These are phyloP conservation scores for Lophius americanus DNA, from an alignment of 2,797 vertebrate genomes.

Conservation along the genomic window DNA sequence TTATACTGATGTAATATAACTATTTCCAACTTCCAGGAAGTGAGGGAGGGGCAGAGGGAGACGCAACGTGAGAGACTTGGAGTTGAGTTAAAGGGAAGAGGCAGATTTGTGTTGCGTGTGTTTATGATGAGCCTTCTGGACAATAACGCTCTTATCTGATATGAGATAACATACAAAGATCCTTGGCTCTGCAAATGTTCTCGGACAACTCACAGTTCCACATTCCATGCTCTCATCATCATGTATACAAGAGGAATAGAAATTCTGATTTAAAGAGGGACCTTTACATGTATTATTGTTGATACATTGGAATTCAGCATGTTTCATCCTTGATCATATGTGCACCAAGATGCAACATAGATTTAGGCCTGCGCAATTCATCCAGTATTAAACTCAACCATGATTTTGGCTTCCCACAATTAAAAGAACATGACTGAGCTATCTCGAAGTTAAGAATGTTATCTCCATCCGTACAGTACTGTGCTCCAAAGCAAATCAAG, in stretches of 20 bases:
- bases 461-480: no score
- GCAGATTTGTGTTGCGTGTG: conserved; percentile 58
- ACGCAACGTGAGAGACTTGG: not conserved
- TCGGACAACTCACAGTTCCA: conserved; percentile 35
- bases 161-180: conserved; percentile 68
- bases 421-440: no score
- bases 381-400: no score
- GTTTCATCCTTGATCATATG: not conserved
- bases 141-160: conserved; percentile 67
- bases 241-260: not conserved
- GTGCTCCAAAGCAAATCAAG: no score
- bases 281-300: not conserved
- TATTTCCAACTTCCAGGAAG: conserved; percentile 33
- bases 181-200: conserved; percentile 56
- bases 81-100: conserved; percentile 28
- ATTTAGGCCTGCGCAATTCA: no score
- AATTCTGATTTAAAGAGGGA: not conserved
- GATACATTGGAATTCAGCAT: not conserved
- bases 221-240: conserved; percentile 19
- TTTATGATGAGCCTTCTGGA: conserved; percentile 60
- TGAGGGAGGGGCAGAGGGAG: not conserved
- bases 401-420: no score
- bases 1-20: conserved; percentile 49
- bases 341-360: not conserved
- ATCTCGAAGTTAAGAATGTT: no score